Evolutionary conservation across 2,888 invertebrate genomes (phyloP), one percentile per base, ranked within the genome.

Genomic region (Cryptus armator): DNA sequence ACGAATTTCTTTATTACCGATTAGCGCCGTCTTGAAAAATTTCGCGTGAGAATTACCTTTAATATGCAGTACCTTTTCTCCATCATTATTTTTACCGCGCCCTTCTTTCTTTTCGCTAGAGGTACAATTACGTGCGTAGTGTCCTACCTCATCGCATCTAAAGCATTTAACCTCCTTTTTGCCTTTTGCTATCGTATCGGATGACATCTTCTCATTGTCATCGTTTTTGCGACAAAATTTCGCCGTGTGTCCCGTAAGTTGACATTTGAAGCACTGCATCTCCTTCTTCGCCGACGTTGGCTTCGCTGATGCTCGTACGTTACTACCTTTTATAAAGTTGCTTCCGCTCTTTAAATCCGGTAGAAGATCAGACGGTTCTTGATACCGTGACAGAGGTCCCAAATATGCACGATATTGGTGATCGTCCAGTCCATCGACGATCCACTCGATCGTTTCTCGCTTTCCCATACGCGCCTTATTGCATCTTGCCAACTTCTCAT

Each of bases 401-500:
- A 85, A 71, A 51, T 77, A 82, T 76, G 87, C 87, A 19, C 85
- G 78, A 43, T 76, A 86, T 71, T 64, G 71, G 84, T 78, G 37
- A 53, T 87, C 67, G 29, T 83, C 77, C 62, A 86, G 56, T 19
- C 87, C 88, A 76, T 87, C 79, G 4, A 87, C 77, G n/a, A 88
- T 86, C 88, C 87, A 87, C 44, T 89, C 86, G 19, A 88, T 85
- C 6, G 82, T 83, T 79, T 88, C 87, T 75, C 53, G 24, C 14
- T 83, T 56, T 0, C 19, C 75, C 88, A 89, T 89, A 1, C 56
- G 81, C 2, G 88, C 89, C 64, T 84, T 86, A 24, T 88, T 87
- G 64, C 88, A 90, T 71, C 32, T 86, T 4, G 87, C 51, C 32
- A 89, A 64, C 76, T 89, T 89, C 62, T 89, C 87, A 80, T 88